Conservation (phyloP, 1,140 invertebrate genomes). For the Acromyrmex charruanus region DNA sequence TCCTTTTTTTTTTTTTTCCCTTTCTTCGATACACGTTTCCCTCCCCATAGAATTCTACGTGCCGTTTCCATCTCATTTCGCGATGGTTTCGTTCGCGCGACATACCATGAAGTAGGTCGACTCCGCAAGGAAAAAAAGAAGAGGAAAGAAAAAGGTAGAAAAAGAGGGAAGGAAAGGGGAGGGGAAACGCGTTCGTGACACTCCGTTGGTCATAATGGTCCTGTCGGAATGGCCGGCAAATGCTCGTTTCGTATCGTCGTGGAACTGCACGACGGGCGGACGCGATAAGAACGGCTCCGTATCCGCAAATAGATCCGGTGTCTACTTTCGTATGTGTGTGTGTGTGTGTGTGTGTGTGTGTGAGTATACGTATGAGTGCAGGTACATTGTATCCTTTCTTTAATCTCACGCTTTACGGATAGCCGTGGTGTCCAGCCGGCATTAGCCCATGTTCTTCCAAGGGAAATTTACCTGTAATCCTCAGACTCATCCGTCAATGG, state of each 20-base stretch:
- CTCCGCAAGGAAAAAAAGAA: not conserved
- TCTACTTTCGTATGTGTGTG: not conserved
- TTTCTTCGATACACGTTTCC: not conserved
- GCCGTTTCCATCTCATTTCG: conserved; percentile 52
- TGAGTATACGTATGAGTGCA: not conserved
- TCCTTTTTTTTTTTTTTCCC: not conserved
- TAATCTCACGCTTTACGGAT: conserved; percentile 27
- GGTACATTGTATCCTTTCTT: not conserved
- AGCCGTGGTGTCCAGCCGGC: conserved; percentile 5
- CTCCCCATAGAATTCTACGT: conserved; percentile 26
- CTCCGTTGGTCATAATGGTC: conserved; percentile 53
- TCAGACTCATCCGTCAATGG: not conserved
- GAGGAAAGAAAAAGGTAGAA: too few species aligned
- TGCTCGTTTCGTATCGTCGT: conserved; percentile 44
- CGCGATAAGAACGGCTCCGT: conserved; percentile 28
- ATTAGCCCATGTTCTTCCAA: not conserved
- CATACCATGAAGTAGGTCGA: conserved; percentile 12
- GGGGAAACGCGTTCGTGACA: conserved; percentile 30
- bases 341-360: too few species aligned
- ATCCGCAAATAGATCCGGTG: conserved; percentile 50
- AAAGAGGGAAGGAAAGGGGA: not conserved
- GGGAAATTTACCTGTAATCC: not conserved
- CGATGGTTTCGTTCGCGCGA: conserved; percentile 32
- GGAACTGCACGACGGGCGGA: not conserved
- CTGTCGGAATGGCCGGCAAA: conserved; percentile 34